Percentiles rank a stretch among this genome's conserved stretches.
These are phyloP conservation scores for Corythornis vintsioides DNA, from an alignment of 2,113 vertebrate species.

Conservation along the genomic window DNA sequence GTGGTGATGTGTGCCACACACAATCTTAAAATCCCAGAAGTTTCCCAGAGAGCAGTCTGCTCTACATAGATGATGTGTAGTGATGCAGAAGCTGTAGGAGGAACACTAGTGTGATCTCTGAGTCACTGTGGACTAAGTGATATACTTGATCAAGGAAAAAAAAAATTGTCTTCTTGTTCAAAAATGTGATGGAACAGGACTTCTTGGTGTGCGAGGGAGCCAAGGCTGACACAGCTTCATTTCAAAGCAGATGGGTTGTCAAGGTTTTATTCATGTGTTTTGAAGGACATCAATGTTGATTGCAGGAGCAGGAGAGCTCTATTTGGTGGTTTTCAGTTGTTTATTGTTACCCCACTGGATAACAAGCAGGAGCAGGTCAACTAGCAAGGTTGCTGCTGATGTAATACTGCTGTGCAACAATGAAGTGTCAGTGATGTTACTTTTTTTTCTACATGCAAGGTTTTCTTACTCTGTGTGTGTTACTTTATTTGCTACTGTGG, in stretches of 20 bases:
- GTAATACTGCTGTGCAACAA: not conserved
- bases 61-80: not conserved
- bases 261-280: not conserved
- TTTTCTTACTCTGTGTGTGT: not conserved
- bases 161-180: not conserved
- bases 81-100: not conserved
- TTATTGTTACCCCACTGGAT: not conserved
- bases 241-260: not conserved
- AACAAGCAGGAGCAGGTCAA: not conserved
- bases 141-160: not conserved
- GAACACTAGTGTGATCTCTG: not conserved
- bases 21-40: not conserved
- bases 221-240: not conserved
- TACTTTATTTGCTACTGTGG: not conserved
- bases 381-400: not conserved
- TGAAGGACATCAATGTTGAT: not conserved
- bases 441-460: fast-evolving
- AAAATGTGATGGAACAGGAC: not conserved
- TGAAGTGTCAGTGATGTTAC: not conserved
- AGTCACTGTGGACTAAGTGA: not conserved
- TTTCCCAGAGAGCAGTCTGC: not conserved
- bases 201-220: not conserved
- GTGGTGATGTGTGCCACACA: not conserved
- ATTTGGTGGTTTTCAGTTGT: not conserved
- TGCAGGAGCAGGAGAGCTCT: not conserved